Evolutionary conservation across 2,888 invertebrate genomes (phyloP).

Genomic region (Agonopterix arenella): DNA sequence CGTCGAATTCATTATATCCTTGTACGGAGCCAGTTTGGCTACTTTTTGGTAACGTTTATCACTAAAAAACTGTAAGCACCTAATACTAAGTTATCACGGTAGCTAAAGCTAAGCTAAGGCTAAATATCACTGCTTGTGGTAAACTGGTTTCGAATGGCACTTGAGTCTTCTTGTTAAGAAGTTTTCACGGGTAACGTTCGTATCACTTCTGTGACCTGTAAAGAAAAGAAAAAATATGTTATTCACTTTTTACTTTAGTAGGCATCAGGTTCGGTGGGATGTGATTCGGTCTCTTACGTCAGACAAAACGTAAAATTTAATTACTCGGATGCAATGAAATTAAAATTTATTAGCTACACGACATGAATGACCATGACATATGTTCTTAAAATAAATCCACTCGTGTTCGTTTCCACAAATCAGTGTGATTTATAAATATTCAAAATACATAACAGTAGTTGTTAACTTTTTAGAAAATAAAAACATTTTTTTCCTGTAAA

Average conservation of each 20-base stretch:
- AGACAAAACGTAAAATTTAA: too few species aligned
- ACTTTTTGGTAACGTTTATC: slow-evolving; percentile 68
- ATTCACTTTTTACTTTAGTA: too few species aligned
- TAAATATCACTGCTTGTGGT: slow-evolving; percentile 73
- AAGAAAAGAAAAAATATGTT: slow-evolving; percentile 27
- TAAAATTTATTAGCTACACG: too few species aligned
- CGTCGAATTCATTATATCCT: slow-evolving; percentile 74
- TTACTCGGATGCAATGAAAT: too few species aligned
- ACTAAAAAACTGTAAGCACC: slow-evolving; percentile 48
- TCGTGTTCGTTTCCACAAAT: too few species aligned
- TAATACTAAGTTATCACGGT: slow-evolving; percentile 60
- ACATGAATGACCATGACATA: background rate
- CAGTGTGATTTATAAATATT: background rate
- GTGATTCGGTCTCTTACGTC: too few species aligned
- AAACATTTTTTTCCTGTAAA: slow-evolving; percentile 11
- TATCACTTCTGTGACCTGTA: slow-evolving; percentile 37
- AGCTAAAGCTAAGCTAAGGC: slow-evolving; percentile 34
- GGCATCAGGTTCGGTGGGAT: too few species aligned
- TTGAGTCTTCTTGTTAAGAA: slow-evolving; percentile 52
- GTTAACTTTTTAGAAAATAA: background rate
- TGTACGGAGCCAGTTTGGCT: slow-evolving; percentile 73
- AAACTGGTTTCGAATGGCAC: slow-evolving; percentile 74
- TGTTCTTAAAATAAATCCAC: too few species aligned
- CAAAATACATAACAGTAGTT: too few species aligned
- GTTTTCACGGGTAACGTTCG: slow-evolving; percentile 63